Percentiles rank a stretch among this genome's conserved stretches.
Evolutionary conservation across 2,888 invertebrate species (phyloP).

Genomic region (Xylota segnis): DNA sequence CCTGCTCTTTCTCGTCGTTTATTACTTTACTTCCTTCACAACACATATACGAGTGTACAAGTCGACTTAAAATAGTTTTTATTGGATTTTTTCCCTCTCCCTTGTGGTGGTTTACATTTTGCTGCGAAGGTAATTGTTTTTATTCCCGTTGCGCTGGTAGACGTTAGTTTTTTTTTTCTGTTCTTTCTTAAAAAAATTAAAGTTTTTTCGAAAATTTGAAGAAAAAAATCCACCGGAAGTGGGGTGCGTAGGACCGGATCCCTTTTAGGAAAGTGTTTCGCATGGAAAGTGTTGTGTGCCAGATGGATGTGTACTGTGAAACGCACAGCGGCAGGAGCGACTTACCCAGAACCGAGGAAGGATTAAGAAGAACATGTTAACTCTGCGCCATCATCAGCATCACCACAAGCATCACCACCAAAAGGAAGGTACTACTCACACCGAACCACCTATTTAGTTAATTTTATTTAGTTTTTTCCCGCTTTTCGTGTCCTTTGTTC

Average conservation of each 20-base stretch:
- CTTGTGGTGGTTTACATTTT: conserved; percentile 24
- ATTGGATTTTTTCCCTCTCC: conserved; percentile 50
- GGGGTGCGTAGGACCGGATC: background rate
- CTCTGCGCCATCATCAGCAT: conserved; percentile 69
- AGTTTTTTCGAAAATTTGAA: background rate
- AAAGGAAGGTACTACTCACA: conserved; percentile 66
- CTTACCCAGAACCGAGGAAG: too few relatives aligned
- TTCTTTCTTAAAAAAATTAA: background rate
- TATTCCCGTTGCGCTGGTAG: background rate
- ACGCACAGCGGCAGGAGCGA: conserved; percentile 28
- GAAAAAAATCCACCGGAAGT: background rate
- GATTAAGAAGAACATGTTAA: conserved; percentile 53
- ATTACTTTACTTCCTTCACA: conserved; percentile 49
- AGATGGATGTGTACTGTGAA: background rate
- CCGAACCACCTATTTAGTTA: conserved; percentile 43
- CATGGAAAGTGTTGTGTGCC: conserved; percentile 20
- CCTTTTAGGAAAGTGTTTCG: background rate
- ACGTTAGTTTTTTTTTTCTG: background rate
- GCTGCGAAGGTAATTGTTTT: background rate
- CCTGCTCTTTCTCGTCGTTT: conserved; percentile 12
- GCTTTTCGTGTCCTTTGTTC: conserved; percentile 31
- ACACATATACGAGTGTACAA: background rate
- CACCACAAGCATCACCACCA: conserved; percentile 67
- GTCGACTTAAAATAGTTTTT: conserved; percentile 67
- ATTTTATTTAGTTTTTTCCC: conserved; percentile 30